Conservation (phyloP, 1,140 invertebrate species). For the Sarcophaga bullata region DNA sequence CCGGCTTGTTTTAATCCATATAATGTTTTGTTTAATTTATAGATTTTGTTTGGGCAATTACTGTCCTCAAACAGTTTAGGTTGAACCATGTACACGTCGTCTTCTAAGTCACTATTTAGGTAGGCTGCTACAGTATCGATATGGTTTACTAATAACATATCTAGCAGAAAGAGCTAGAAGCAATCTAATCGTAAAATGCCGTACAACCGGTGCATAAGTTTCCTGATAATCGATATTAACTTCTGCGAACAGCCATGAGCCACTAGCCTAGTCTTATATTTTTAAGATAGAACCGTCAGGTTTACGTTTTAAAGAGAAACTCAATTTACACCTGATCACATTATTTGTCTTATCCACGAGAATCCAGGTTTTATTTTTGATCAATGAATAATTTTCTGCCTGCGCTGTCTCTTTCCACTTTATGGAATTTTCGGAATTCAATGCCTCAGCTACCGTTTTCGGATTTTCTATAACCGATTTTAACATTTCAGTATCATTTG, state of each 20-base stretch:
- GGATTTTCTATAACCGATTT: slow-evolving; percentile 21
- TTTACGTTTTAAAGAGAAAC: slow-evolving; percentile 18
- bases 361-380: slow-evolving; percentile 54
- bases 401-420: slow-evolving; percentile 50
- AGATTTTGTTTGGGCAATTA: slow-evolving; percentile 52
- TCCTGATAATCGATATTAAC: slow-evolving; percentile 30
- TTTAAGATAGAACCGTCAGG: slow-evolving; percentile 15
- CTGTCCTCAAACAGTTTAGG: slow-evolving; percentile 50
- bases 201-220: slow-evolving; percentile 46
- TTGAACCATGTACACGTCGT: slow-evolving; percentile 64
- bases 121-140: slow-evolving; percentile 66
- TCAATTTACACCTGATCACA: slow-evolving; percentile 29
- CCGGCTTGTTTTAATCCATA: slow-evolving; percentile 62
- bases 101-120: slow-evolving; percentile 64
- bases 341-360: slow-evolving; percentile 46
- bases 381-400: slow-evolving; percentile 45
- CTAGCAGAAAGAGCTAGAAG: slow-evolving; percentile 60
- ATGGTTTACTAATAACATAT: slow-evolving; percentile 55
- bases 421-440: slow-evolving; percentile 46
- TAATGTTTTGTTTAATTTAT: slow-evolving; percentile 36
- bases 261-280: slow-evolving; percentile 18
- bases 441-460: slow-evolving; percentile 13
- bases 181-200: slow-evolving; percentile 56
- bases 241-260: slow-evolving; percentile 13
- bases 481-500: background rate